These are phyloP conservation scores for Gasterosteus nipponicus DNA, from an alignment of 2,113 vertebrate species.

Conservation along the genomic window DNA sequence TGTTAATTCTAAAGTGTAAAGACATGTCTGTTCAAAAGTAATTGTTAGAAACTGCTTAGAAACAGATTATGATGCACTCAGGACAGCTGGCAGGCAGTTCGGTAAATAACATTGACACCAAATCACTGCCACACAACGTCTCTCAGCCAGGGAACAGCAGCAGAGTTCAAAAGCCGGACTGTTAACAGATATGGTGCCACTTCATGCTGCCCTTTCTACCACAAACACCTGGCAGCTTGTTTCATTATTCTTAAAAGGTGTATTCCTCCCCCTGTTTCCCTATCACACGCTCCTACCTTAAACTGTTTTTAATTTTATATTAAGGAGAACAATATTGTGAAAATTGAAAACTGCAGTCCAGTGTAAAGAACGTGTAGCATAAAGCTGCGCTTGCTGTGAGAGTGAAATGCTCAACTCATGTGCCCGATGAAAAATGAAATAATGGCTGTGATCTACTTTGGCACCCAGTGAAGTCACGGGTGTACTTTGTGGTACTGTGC, in stretches of 20 bases:
- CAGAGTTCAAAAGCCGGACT: not conserved
- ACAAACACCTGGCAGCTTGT: not conserved
- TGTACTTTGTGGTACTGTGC: not conserved
- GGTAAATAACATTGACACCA: not conserved
- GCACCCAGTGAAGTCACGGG: not conserved
- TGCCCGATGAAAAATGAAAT: not conserved
- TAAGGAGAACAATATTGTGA: not conserved
- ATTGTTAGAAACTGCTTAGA: not conserved
- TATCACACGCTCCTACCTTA: not conserved
- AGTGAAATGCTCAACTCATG: not conserved
- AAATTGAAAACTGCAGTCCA: not conserved
- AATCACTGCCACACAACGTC: not conserved
- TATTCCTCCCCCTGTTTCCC: not conserved
- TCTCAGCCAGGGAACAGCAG: not conserved
- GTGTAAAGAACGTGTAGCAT: not conserved
- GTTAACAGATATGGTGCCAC: not conserved
- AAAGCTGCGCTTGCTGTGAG: not conserved
- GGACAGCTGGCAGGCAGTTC: not conserved
- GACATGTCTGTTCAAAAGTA: not conserved
- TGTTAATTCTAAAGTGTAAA: not conserved
- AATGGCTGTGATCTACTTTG: not conserved
- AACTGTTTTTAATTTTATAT: not conserved
- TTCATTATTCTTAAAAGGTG: not conserved
- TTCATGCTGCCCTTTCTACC: not conserved
- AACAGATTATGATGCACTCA: not conserved